Evolutionary conservation across 2,797 vertebrate species (phyloP).

Genomic region (Acipenser transmontanus): DNA sequence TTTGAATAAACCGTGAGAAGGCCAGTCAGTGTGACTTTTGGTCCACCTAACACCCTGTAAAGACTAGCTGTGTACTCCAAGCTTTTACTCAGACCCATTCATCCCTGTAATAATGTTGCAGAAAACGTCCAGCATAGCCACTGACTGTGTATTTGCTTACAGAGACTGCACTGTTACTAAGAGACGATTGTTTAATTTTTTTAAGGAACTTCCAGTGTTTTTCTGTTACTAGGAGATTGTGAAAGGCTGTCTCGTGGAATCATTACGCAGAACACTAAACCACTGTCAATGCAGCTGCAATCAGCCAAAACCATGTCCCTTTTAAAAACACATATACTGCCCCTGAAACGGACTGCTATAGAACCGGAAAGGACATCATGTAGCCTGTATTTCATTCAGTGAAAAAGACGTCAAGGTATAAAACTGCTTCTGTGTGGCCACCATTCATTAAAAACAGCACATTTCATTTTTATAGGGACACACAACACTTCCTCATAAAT

Average conservation of each 20-base stretch:
- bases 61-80: too few relatives aligned
- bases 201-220: slow-evolving; percentile 28
- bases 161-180: slow-evolving; percentile 2
- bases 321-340: slow-evolving; percentile 27
- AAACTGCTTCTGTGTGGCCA: too few relatives aligned
- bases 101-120: too few relatives aligned
- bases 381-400: too few relatives aligned
- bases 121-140: not conserved
- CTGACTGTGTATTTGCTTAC: slow-evolving; percentile 5
- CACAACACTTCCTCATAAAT: not conserved
- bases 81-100: too few relatives aligned
- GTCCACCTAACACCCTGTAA: too few relatives aligned
- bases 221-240: slow-evolving; percentile 35
- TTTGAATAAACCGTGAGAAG: too few relatives aligned
- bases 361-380: slow-evolving; percentile 12
- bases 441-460: too few relatives aligned
- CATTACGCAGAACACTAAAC: slow-evolving; percentile 26
- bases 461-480: too few relatives aligned
- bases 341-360: slow-evolving; percentile 28
- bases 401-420: too few relatives aligned
- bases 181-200: slow-evolving; percentile 19
- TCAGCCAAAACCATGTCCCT: slow-evolving; percentile 26
- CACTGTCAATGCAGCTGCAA: slow-evolving; percentile 36
- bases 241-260: slow-evolving; percentile 25
- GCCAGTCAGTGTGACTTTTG: too few relatives aligned